phyloP scores from a whole-genome alignment of 2,113 vertebrate species.

The Podocnemis expansa region DNA sequence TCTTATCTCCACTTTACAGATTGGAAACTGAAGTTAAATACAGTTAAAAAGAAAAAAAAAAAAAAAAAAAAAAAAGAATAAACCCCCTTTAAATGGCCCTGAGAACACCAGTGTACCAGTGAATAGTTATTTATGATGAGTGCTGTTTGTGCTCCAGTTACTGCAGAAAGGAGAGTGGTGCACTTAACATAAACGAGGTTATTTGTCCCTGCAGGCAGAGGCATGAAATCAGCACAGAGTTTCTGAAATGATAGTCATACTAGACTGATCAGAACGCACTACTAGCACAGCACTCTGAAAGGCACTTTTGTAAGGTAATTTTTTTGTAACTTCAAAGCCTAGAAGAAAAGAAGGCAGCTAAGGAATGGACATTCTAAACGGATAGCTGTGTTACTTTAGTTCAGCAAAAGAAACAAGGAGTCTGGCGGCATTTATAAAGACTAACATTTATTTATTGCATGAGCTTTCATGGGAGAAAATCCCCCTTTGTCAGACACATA shows the following conservation, averaged over 20 bases:
- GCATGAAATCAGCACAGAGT: neutral
- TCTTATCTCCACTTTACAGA: neutral
- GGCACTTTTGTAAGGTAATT: neutral
- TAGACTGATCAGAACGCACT: neutral
- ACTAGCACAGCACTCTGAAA: neutral
- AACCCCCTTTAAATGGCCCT: neutral
- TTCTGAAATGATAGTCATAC: neutral
- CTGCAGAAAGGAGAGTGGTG: accelerated
- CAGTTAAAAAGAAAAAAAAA: too few species aligned
- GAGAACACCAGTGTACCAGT: neutral
- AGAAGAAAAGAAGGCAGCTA: neutral
- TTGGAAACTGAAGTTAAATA: neutral
- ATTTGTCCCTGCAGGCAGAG: neutral
- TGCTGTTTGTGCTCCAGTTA: accelerated
- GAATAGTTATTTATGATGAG: neutral
- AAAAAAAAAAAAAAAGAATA: neutral
- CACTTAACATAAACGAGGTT: neutral
- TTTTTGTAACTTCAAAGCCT: neutral
- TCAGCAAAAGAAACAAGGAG: too few species aligned
- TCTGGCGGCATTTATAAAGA: too few species aligned
- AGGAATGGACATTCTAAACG: too few species aligned
- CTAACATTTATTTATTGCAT: too few species aligned
- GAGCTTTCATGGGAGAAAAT: too few species aligned
- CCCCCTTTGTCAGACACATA: too few species aligned
- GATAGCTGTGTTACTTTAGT: too few species aligned